Percentiles rank a stretch among this genome's conserved stretches.
phyloP scores from a whole-genome alignment of 2,797 vertebrate species.

The Aratinga solstitialis region DNA sequence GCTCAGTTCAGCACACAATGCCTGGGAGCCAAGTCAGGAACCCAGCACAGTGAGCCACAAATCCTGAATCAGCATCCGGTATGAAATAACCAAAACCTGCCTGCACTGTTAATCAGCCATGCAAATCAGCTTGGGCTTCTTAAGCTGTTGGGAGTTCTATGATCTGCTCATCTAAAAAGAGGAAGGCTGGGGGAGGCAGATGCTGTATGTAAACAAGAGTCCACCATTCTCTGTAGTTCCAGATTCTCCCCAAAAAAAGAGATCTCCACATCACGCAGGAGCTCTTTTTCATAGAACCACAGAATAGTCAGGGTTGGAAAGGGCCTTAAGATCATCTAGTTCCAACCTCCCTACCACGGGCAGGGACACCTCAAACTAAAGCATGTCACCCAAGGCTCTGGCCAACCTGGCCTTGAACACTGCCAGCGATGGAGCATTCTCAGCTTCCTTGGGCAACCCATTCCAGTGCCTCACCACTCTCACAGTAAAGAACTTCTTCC shows the following conservation, averaged over 20 bases:
- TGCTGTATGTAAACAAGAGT: too few relatives aligned
- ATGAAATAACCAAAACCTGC: background rate
- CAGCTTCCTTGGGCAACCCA: background rate
- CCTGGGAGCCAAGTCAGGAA: background rate
- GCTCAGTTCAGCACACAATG: rapidly evolving
- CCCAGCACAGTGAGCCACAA: rapidly evolving
- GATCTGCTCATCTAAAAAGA: background rate
- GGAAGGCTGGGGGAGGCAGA: background rate
- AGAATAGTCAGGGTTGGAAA: too few relatives aligned
- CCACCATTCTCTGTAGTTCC: background rate
- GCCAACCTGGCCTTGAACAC: background rate
- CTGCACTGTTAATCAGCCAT: rapidly evolving
- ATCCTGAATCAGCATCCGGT: background rate
- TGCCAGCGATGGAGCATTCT: background rate
- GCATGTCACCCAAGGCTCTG: background rate
- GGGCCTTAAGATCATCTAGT: background rate
- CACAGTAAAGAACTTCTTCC: background rate
- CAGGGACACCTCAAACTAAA: background rate
- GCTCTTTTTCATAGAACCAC: too few relatives aligned
- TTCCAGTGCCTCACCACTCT: background rate
- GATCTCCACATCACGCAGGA: background rate
- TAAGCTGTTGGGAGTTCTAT: background rate
- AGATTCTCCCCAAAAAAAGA: rapidly evolving
- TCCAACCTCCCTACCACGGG: background rate
- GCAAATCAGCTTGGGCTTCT: background rate